Evolutionary conservation across 2,888 invertebrate genomes (phyloP).

Genomic region (Abrostola triplasia): DNA sequence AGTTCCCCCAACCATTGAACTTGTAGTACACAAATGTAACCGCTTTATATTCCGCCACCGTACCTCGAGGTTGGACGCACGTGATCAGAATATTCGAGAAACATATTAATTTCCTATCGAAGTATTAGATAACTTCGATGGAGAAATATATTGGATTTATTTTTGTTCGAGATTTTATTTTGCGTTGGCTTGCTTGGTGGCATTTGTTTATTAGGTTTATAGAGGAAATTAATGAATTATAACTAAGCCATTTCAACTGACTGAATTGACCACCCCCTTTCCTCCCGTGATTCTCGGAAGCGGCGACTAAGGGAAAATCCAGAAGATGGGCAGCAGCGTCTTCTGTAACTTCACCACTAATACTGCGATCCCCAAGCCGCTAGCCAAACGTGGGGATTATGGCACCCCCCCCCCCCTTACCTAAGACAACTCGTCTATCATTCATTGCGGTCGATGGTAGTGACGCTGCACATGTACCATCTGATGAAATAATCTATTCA

Average conservation of each 20-base stretch:
- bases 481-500: constrained; percentile 16
- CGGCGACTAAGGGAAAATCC: too few species aligned
- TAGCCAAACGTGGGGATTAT: too few species aligned
- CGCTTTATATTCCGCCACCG: constrained; percentile 33
- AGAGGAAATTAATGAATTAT: too few species aligned
- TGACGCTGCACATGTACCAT: neutral
- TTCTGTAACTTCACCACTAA: too few species aligned
- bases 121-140: constrained; percentile 46
- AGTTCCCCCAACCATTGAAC: constrained; percentile 6
- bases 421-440: too few species aligned
- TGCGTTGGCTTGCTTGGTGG: neutral
- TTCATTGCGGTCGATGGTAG: constrained; percentile 13
- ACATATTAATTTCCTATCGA: constrained; percentile 47
- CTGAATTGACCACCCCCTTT: too few species aligned
- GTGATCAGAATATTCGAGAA: constrained; percentile 37
- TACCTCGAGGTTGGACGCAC: constrained; percentile 32
- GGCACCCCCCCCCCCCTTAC: too few species aligned
- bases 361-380: too few species aligned
- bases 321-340: too few species aligned
- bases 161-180: constrained; percentile 1
- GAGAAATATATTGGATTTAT: constrained; percentile 17
- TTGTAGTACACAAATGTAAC: constrained; percentile 21
- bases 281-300: too few species aligned
- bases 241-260: too few species aligned
- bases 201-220: too few species aligned